Evolutionary conservation across 64 coral and sea anemone species (phyloP), one percentile per base, ranked within the genome.

Genomic region (Stichodactyla helianthus): DNA sequence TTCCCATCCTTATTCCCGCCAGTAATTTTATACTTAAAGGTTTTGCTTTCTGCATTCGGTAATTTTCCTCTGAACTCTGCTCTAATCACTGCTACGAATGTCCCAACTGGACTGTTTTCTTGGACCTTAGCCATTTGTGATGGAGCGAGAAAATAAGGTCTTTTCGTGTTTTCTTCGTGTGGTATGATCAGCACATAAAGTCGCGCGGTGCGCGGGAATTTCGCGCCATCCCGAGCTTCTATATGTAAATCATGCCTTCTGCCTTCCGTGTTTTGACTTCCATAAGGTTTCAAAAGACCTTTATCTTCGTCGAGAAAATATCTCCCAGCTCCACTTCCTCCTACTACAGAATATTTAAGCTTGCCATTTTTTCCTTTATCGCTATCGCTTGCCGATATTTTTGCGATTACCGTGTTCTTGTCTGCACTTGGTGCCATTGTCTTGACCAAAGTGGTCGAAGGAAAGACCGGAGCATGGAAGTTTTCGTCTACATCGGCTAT

Each of bases 401-500:
- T 54, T 50, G 81, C 77, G 52, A 99, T 83, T 20, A 84, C 13
- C 6, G 53, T 59, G 54, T 87, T 76, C 67, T 85, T 16, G 9
- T 10, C 50, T 8, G 84, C 51, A 65, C 91, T 90, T 52, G 91
- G 78, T 10, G 90, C 80, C 78, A 99, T 81, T 8, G 68, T 71
- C 5, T 87, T 81, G 59, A 92, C 88, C 61, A 74, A 50, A 2
- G 77, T 83, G 0, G 82, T 77, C 50, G 22, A 53, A 7, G 83
- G 61, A 65, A 99, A 99, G 19, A 79, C 86, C 51, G 97, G 97
- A 22, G 77, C 18, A 79, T 91, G 89, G 63, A 84, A 86, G 77
- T 99, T 99, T 67, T 89, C 91, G 88, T 95, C 86, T 5, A 92
- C 90, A 71, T 87, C 93, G 74, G 91, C 55, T 10, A 95, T 54